A percentile compares a stretch with the other conserved stretches of the same genome.
These are phyloP conservation scores for Hydropsyche betteni DNA, from an alignment of 2,888 invertebrate species.

Conservation along the genomic window DNA sequence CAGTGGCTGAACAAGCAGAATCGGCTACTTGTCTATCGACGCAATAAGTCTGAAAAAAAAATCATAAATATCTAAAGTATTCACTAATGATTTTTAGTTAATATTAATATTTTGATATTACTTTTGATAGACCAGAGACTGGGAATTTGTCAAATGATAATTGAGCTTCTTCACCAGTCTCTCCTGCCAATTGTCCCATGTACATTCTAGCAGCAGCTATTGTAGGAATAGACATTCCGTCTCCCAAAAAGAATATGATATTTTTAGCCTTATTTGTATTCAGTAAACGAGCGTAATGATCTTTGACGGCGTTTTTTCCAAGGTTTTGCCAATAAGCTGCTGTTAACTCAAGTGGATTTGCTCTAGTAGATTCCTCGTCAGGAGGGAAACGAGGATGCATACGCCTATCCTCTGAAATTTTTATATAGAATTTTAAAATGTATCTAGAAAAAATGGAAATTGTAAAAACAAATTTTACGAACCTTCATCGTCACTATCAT, in stretches of 20 bases:
- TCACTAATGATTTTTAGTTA: not conserved
- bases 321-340: constrained; percentile 62
- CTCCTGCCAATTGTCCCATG: constrained; percentile 68
- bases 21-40: constrained; percentile 76
- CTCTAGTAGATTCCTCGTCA: not conserved
- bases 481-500: not conserved
- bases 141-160: constrained; percentile 77
- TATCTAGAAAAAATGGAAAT: too few relatives aligned
- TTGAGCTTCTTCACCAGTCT: constrained; percentile 70
- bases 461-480: too few relatives aligned
- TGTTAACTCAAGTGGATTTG: constrained; percentile 40
- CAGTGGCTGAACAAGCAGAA: constrained; percentile 78
- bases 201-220: constrained; percentile 76
- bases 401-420: constrained; percentile 1
- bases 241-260: constrained; percentile 77
- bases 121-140: constrained; percentile 73
- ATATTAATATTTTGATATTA: constrained; percentile 55
- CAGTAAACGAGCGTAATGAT: not conserved
- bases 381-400: constrained; percentile 53
- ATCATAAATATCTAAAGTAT: too few relatives aligned
- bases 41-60: constrained; percentile 66
- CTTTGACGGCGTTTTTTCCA: constrained; percentile 59
- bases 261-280: constrained; percentile 71
- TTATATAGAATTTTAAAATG: too few relatives aligned
- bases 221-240: constrained; percentile 82